Percentiles rank a stretch among this genome's conserved stretches.
phyloP scores from a whole-genome alignment of 37 sponge, comb jelly and placozoan genomes.

The Eunapius fragilis region DNA sequence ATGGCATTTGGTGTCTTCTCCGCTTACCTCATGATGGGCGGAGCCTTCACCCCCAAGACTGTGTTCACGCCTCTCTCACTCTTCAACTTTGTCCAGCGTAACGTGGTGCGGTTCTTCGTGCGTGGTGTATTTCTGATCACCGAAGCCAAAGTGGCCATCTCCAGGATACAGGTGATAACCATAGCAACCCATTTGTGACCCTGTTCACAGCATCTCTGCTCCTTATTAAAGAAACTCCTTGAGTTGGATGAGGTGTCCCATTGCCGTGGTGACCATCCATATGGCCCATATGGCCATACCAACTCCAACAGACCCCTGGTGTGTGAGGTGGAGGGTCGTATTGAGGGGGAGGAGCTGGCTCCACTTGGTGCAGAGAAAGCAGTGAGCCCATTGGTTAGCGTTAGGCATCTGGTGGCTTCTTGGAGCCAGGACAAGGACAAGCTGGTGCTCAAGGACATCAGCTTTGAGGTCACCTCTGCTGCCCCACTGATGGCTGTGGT shows the following conservation, averaged over 20 bases:
- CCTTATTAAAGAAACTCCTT: too few species aligned
- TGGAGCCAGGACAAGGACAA: conserved; percentile 46
- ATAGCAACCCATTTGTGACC: not conserved
- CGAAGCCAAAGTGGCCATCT: conserved; percentile 45
- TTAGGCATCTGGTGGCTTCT: not conserved
- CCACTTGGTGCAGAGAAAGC: too few species aligned
- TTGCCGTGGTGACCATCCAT: too few species aligned
- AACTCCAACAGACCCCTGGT: too few species aligned
- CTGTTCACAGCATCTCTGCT: not conserved
- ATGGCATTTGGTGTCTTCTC: conserved; percentile 36
- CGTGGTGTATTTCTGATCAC: conserved; percentile 6
- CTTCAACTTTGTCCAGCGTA: conserved; percentile 20
- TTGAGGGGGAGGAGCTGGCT: too few species aligned
- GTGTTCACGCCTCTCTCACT: conserved; percentile 47
- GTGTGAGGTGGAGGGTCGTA: too few species aligned
- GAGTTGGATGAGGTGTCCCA: too few species aligned
- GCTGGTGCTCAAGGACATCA: conserved; percentile 34
- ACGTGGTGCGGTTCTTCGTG: conserved; percentile 25
- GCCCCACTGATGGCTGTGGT: conserved; percentile 59
- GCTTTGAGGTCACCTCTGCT: conserved; percentile 19
- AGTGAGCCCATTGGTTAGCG: too few species aligned
- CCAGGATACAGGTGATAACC: conserved; percentile 35
- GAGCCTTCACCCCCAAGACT: conserved; percentile 28
- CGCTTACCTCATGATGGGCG: conserved; percentile 11
- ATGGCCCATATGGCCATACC: too few species aligned